Evolutionary conservation across 2,888 invertebrate species (phyloP).

Genomic region (Mythimna albipuncta): DNA sequence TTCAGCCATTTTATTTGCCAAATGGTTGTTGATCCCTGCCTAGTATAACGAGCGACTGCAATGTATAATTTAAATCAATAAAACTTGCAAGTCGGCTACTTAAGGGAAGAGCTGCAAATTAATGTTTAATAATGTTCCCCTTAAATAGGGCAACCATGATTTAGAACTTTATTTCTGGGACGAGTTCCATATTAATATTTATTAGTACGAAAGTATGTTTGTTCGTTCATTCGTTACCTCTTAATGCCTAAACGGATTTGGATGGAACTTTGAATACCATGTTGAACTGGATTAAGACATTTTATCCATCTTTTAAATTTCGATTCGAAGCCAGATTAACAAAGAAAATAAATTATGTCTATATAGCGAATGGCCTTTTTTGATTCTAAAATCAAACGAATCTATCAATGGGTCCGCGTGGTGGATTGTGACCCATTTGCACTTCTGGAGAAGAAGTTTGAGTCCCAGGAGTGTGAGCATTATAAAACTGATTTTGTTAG

Average conservation of each 20-base stretch:
- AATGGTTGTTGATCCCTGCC: conserved; percentile 35
- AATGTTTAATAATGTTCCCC: conserved; percentile 61
- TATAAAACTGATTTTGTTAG: too few relatives aligned
- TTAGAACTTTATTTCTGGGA: conserved; percentile 3
- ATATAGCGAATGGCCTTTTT: too few relatives aligned
- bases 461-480: too few relatives aligned
- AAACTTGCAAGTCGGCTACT: conserved; percentile 66
- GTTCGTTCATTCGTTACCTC: neutral
- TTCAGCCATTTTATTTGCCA: neutral
- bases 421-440: too few relatives aligned
- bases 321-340: too few relatives aligned
- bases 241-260: neutral
- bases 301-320: too few relatives aligned
- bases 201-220: neutral
- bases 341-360: too few relatives aligned
- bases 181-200: neutral
- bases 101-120: conserved; percentile 68
- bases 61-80: conserved; percentile 77
- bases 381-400: too few relatives aligned
- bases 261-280: neutral
- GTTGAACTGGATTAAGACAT: neutral
- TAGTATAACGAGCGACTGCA: conserved; percentile 38
- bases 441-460: too few relatives aligned
- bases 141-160: conserved; percentile 13
- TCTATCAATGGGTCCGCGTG: too few relatives aligned